Evolutionary conservation across 2,888 invertebrate species (phyloP), one percentile per base, ranked within the genome.

Genomic region (Ethmia dodecea): DNA sequence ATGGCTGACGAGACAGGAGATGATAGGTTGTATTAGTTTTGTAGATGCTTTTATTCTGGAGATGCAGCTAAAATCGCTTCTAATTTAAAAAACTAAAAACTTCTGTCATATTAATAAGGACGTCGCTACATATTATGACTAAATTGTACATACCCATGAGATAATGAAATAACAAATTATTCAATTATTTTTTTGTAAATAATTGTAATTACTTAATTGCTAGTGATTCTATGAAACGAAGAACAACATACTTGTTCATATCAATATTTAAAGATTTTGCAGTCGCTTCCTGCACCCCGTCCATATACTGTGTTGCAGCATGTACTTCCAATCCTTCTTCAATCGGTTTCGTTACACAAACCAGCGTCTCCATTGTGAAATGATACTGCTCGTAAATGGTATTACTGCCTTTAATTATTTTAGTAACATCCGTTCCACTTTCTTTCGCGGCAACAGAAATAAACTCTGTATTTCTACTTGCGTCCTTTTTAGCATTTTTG

Each of bases 331-430:
- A 62, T 1, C 91, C 91, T 56, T 92, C 91, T 56, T 94, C 94
- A 3, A 75, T 79, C 0, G 93, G 93, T n/a, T 88, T 62, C 11
- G 89, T 88, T 0, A 90, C 76, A 51, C 89, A 89, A 1, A 80
- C 81, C 32, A 92, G 88, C 0, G 90, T 89, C 64, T 94, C 94
- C 90, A 93, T 92, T 8, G 89, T 86, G 48, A 89, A 92, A 61
- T 93, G 93, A 55, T 91, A 92, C 55, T 94, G 94, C 9, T 80
- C 61, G 14, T 88, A 88, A 38, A 87, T 65, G 26, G 83, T 68
- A 32, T 87, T 78, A 1, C 57, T 72, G 0, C 92, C 92, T 43
- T 53, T 63, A 10, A 87, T 77, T 6, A 60, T 44, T 39, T 87
- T 78, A 8, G 56, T 64, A 1, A 79, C 49, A 38, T 88, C 68